These are phyloP conservation scores for Lagopus muta DNA, from an alignment of 2,113 vertebrate genomes.

Conservation along the genomic window DNA sequence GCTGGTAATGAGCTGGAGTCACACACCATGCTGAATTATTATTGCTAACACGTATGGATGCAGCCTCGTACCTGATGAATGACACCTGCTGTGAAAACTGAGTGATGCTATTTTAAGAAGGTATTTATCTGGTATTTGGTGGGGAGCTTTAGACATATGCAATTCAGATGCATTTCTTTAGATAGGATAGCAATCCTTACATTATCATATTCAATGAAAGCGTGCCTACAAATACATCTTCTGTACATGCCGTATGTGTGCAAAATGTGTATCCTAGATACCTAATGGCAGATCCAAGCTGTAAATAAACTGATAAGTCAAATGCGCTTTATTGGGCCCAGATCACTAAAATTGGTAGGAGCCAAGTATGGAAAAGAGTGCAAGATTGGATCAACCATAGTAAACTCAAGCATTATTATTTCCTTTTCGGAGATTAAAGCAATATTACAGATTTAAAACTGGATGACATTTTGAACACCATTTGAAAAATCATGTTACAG, in stretches of 20 bases:
- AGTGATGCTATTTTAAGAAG: slow-evolving; percentile 59
- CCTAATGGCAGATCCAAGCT: slow-evolving; percentile 36
- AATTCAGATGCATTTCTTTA: slow-evolving; percentile 50
- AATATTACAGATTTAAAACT: slow-evolving; percentile 58
- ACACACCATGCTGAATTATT: slow-evolving; percentile 44
- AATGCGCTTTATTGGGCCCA: background rate
- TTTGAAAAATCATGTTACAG: slow-evolving; percentile 68
- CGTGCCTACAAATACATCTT: background rate
- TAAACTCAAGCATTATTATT: slow-evolving; percentile 41
- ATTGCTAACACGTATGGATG: slow-evolving; percentile 55
- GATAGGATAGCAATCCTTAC: slow-evolving; percentile 2
- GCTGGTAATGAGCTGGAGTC: slow-evolving; percentile 50
- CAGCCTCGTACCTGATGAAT: slow-evolving; percentile 64
- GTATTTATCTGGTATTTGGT: slow-evolving; percentile 62
- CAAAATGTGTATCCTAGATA: slow-evolving; percentile 51
- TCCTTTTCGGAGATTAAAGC: slow-evolving; percentile 46
- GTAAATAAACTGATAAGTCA: slow-evolving; percentile 49
- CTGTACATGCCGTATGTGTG: background rate
- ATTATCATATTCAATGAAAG: slow-evolving; percentile 59
- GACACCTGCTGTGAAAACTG: slow-evolving; percentile 51
- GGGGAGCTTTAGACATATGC: background rate
- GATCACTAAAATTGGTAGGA: background rate
- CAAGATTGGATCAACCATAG: background rate
- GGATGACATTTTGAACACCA: slow-evolving; percentile 66
- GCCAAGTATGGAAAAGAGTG: background rate